A percentile compares a stretch with the other conserved stretches of the same genome.
Conservation (phyloP, 1,140 invertebrate species). For the Conus betulinus region DNA sequence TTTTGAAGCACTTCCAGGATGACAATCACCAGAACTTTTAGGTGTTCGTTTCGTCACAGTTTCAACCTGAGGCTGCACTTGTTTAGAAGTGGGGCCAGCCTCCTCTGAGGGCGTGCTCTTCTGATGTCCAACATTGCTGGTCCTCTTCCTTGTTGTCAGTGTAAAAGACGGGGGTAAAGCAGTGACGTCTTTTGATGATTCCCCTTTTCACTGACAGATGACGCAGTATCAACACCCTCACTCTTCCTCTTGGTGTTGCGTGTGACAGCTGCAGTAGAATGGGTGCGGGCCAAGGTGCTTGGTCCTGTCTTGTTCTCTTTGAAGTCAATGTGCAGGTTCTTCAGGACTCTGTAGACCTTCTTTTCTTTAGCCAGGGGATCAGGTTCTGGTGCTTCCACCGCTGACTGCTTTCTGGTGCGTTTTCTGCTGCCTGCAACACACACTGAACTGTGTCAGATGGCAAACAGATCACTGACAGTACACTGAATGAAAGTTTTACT, state of each 20-base stretch:
- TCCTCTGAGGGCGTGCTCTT: neutral
- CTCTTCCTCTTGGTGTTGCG: neutral
- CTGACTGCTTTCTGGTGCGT: neutral
- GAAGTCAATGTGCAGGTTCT: slow-evolving; percentile 3
- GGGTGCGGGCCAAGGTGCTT: neutral
- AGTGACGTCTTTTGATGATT: too few species aligned
- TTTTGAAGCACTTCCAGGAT: too few species aligned
- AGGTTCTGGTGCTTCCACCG: neutral
- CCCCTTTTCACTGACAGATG: neutral
- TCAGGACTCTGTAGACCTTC: slow-evolving; percentile 11
- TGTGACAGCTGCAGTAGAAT: neutral
- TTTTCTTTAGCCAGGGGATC: neutral
- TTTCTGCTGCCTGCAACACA: neutral
- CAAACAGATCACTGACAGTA: neutral
- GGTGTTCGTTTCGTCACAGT: too few species aligned
- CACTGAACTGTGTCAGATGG: neutral
- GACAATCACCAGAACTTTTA: too few species aligned
- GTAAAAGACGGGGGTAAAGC: neutral
- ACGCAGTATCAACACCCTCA: neutral
- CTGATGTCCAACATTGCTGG: neutral
- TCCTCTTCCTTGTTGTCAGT: neutral
- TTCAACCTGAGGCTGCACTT: too few species aligned
- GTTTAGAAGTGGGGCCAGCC: too few species aligned
- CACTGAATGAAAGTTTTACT: neutral
- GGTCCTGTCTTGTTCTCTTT: neutral